Conservation (phyloP, 2,113 vertebrate genomes). For the Myrmophylax atrothorax region DNA sequence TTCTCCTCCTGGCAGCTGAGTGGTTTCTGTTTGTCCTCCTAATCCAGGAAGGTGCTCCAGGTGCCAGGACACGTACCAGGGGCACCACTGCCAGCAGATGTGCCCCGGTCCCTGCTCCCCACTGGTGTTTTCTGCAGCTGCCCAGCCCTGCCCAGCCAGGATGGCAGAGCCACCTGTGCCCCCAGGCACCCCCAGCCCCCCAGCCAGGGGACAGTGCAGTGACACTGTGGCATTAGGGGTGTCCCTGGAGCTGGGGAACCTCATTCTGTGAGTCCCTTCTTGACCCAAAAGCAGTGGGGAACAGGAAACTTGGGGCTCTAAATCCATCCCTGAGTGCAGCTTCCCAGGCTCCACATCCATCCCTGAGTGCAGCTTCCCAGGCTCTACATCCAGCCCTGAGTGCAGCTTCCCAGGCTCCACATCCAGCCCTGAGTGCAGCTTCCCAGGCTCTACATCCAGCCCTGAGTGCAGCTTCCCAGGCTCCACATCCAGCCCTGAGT, state of each 20-base stretch:
- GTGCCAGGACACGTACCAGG: neutral
- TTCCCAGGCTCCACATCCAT: neutral
- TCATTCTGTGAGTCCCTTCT: rapidly evolving
- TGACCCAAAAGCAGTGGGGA: rapidly evolving
- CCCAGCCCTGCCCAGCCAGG: neutral
- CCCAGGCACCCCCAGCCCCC: neutral
- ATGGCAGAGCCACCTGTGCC: neutral
- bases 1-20: neutral
- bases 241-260: neutral
- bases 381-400: no score
- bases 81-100: rapidly evolving
- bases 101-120: neutral
- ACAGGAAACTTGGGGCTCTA: neutral
- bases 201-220: neutral
- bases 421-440: neutral
- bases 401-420: no score
- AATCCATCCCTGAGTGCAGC: neutral
- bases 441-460: no score
- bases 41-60: neutral
- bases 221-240: neutral
- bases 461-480: no score
- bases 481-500: no score
- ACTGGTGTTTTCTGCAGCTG: neutral
- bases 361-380: neutral
- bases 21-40: neutral